Percentiles rank a stretch among this genome's conserved stretches.
Conservation (phyloP, 2,888 invertebrate species). For the Teinopalpus imperialis region DNA sequence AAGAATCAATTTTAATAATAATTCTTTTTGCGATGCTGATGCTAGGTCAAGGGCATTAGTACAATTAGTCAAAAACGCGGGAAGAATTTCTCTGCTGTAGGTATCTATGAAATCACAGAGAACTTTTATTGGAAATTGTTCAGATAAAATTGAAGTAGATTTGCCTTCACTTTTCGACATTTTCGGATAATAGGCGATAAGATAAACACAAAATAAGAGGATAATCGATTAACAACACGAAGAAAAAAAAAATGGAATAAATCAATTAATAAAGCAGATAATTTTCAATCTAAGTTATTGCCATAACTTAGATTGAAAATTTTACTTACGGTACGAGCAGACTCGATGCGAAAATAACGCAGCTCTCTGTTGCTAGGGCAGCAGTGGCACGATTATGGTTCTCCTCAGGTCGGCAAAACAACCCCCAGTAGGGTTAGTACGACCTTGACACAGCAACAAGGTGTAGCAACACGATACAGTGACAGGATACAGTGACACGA, state of each 20-base stretch:
- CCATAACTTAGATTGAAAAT: too few relatives aligned
- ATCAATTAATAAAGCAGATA: too few relatives aligned
- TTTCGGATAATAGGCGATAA: not conserved
- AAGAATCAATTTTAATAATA: conserved; percentile 22
- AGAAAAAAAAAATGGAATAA: too few relatives aligned
- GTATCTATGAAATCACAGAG: conserved; percentile 20
- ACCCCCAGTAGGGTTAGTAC: not conserved
- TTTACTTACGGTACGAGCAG: not conserved
- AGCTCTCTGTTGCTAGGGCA: not conserved
- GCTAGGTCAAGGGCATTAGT: conserved; percentile 20
- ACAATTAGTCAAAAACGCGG: conserved; percentile 22
- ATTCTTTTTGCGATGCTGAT: conserved; percentile 9
- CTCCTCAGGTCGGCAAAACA: not conserved
- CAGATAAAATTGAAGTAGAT: not conserved
- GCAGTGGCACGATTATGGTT: not conserved
- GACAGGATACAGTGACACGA: not conserved
- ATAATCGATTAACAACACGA: not conserved
- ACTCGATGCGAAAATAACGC: not conserved
- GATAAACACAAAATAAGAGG: not conserved
- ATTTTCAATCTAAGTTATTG: too few relatives aligned
- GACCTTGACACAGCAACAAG: not conserved
- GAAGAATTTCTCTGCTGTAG: conserved; percentile 1
- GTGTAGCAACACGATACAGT: not conserved
- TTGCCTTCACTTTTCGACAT: not conserved
- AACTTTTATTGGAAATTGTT: conserved; percentile 16